These are phyloP conservation scores for Carcharodon carcharias DNA, from an alignment of 2,797 vertebrate species.

Conservation along the genomic window DNA sequence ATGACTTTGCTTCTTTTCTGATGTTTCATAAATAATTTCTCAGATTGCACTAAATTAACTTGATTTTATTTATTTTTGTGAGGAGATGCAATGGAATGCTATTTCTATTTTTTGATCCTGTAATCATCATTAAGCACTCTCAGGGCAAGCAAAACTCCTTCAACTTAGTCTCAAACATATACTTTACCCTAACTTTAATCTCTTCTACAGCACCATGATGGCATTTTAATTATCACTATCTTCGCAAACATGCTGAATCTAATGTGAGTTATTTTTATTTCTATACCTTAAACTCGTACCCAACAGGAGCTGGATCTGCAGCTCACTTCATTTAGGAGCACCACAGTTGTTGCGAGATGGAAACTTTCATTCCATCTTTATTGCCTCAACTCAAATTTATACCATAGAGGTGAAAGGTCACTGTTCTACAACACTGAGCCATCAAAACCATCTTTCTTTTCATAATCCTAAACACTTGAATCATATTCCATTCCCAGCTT, in stretches of 20 bases:
- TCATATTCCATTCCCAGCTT: neutral
- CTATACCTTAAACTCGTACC: neutral
- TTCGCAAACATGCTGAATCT: neutral
- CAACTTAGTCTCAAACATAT: neutral
- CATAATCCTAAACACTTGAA: neutral
- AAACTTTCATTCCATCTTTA: neutral
- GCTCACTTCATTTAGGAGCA: neutral
- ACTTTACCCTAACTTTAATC: neutral
- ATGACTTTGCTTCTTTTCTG: neutral
- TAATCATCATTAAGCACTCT: neutral
- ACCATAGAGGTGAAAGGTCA: neutral
- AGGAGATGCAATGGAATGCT: neutral
- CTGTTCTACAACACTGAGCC: neutral
- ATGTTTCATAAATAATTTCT: neutral
- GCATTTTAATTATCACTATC: neutral
- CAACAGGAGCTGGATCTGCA: neutral
- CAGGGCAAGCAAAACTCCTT: neutral
- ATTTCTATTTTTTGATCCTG: neutral
- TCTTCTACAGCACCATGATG: neutral
- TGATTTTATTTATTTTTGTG: constrained; percentile 8
- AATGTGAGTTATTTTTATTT: neutral
- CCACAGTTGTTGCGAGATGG: neutral
- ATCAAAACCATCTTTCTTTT: neutral
- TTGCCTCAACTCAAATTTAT: neutral
- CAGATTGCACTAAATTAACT: neutral